Evolutionary conservation across 2,113 vertebrate species (phyloP), one percentile per base, ranked within the genome.

Genomic region (Eulemur macaco): DNA sequence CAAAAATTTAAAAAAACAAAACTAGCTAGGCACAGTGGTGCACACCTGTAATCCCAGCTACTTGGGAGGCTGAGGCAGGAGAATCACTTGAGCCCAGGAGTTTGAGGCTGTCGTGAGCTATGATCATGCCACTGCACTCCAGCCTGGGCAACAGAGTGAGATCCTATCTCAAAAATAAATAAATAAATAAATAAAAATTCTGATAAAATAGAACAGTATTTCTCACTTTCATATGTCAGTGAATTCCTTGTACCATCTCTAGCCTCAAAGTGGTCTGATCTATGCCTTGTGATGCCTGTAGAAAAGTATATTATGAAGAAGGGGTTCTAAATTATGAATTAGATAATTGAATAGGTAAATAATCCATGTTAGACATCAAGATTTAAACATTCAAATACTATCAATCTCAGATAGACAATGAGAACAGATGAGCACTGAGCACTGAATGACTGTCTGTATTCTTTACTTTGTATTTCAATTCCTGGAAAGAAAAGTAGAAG

Each of bases 401-500:
- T 56, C 29, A 47, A 77, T 83, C 10, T 86, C 47, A 56, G 8
- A 42, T 7, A 42, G 29, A 69, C 17, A 83, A 4, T 47, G 21
- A 58, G 39, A 95, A 85, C 37, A 83, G 25, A 88, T 8, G 11
- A 66, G 31, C 54, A 74, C 21, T 58, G 56, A 50, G 29, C n/a
- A 95, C 1, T 88, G 13, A 84, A 58, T 71, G n/a, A 93, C 11
- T 31, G 89, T 76, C 52, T 54, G 58, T 56, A 89, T 64, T 94
- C 39, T 92, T 86, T 95, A 73, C 29, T 84, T 81, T 91, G 60
- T 25, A 92, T 89, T 91, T 76, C n/a, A 92, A 63, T 82, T 31
- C 27, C 66, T 96, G 37, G 50, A 89, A 94, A 95, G 50, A 95
- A 91, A 89, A 92, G 58, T 3, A 86, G 42, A 96, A 78, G 27